These are phyloP conservation scores for Sprattus sprattus DNA, from an alignment of 2,113 vertebrate species.

Conservation along the genomic window DNA sequence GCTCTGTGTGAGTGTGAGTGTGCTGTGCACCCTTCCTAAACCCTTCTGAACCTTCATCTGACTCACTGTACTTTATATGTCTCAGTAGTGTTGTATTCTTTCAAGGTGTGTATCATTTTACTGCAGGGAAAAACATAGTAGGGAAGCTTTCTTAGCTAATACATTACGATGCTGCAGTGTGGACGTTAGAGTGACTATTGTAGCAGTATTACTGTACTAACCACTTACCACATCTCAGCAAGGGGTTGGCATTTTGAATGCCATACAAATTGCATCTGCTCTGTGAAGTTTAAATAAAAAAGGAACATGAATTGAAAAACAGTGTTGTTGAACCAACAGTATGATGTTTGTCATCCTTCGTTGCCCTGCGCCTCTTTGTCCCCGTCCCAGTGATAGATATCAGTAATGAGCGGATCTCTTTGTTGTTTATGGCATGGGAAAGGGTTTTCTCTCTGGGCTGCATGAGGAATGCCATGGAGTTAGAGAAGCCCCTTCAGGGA, in stretches of 20 bases:
- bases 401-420: slow-evolving; percentile 1
- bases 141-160: too few relatives aligned
- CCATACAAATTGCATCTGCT: not conserved
- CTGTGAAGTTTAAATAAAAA: not conserved
- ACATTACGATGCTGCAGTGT: too few relatives aligned
- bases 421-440: slow-evolving; percentile 8
- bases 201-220: too few relatives aligned
- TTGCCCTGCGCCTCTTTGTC: not conserved
- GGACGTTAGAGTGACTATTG: too few relatives aligned
- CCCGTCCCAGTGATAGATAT: not conserved
- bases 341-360: too few relatives aligned
- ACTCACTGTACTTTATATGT: too few relatives aligned
- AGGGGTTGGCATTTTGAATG: too few relatives aligned
- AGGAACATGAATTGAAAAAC: not conserved
- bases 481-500: not conserved
- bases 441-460: not conserved
- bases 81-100: too few relatives aligned
- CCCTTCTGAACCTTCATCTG: too few relatives aligned
- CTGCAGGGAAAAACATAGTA: too few relatives aligned
- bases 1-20: not conserved
- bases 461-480: slow-evolving; percentile 6
- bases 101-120: too few relatives aligned
- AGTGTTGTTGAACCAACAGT: not conserved
- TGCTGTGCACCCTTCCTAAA: not conserved
- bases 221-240: not conserved